Evolutionary conservation across 2,888 invertebrate species (phyloP), one percentile per base, ranked within the genome.

Genomic region (Mesorhabditis spiculigera): DNA sequence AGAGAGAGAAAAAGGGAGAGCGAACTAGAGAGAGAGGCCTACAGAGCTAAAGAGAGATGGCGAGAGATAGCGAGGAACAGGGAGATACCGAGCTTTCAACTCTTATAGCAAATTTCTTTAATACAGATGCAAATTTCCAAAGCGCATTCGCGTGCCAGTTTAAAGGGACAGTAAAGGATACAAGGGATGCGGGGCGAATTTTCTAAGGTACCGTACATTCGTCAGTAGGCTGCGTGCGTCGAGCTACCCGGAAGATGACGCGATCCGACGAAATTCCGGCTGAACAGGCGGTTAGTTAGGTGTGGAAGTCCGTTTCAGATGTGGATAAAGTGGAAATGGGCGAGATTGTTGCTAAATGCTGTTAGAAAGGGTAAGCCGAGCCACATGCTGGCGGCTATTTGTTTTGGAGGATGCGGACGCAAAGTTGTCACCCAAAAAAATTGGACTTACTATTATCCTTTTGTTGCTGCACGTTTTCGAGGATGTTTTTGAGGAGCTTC

Each of bases 401-500:
- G n/a, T 50, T n/a, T 50, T 13, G 58, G 10, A 50, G n/a, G n/a
- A 50, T n/a, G n/a, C n/a, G 58, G 10, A 50, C 3, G 8, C 58
- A 10, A n/a, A 10, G n/a, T 50, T 50, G 10, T n/a, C n/a, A 10
- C 8, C 8, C 8, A 50, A 50, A 63, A 63, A 6, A n/a, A n/a
- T 41, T 41, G 8, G 44, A 77, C 80, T 78, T 68, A 82, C 83
- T 74, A 66, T 83, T 78, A 50, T 83, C 82, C 71, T 81, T 81
- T 66, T 81, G 82, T 44, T 73, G 68, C 43, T 80, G 76, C 45
- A 82, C 72, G 65, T 83, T 83, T 28, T 76, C 73, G 43, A 82
- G 70, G 65, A 82, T 82, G 66, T 77, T 73, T 61, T 78, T 75
- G 61, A 83, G 75, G 5, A 83, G 71, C 16, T 75, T 73, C 16